Evolutionary conservation across 2,888 invertebrate genomes (phyloP).

Genomic region (Artemia sp.): DNA sequence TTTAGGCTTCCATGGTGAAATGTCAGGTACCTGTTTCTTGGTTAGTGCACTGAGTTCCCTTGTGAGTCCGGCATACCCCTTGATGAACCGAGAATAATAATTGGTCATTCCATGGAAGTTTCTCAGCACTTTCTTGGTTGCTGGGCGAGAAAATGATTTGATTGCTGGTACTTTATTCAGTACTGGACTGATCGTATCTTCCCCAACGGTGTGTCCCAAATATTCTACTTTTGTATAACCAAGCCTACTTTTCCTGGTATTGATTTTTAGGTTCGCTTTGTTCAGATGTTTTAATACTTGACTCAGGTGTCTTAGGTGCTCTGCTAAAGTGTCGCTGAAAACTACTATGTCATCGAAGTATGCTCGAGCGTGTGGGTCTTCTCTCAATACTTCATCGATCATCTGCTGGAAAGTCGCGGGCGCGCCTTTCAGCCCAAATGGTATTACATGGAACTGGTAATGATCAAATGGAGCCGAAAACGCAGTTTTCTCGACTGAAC

Average conservation of each 20-base stretch:
- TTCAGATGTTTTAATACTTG: background rate
- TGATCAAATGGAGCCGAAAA: too few relatives aligned
- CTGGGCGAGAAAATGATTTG: background rate
- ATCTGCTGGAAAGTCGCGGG: too few relatives aligned
- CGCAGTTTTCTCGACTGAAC: too few relatives aligned
- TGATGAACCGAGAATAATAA: too few relatives aligned
- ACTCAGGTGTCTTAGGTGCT: conserved; percentile 6
- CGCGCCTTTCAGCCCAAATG: too few relatives aligned
- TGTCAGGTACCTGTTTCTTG: background rate
- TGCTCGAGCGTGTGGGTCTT: conserved; percentile 9
- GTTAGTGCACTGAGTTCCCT: conserved; percentile 11
- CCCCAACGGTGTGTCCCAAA: too few relatives aligned
- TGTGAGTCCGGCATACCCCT: too few relatives aligned
- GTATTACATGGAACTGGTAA: too few relatives aligned
- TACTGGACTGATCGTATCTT: too few relatives aligned
- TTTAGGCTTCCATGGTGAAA: background rate
- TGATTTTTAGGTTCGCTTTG: background rate
- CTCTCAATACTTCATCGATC: too few relatives aligned
- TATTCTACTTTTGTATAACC: too few relatives aligned
- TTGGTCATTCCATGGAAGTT: background rate
- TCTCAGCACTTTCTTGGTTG: background rate
- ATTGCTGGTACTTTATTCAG: conserved; percentile 7
- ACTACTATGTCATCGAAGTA: conserved; percentile 4
- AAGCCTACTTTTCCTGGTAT: background rate
- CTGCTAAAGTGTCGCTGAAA: conserved; percentile 11